Base-by-base conservation (phyloP, 2,888 invertebrate species). In the Cordylochernes scorpioides region DNA sequence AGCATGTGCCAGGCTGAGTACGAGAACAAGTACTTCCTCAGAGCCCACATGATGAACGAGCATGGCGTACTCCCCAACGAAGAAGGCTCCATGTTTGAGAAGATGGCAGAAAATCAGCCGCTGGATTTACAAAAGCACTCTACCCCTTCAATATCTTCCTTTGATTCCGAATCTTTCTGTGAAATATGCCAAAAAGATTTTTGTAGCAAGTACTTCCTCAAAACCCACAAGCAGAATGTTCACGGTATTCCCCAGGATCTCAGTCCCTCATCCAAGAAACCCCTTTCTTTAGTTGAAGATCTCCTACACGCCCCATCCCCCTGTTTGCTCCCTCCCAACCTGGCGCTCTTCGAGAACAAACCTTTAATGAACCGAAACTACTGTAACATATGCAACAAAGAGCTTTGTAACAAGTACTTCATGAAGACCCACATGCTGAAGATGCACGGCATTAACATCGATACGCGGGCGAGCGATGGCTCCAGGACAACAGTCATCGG, bases 361-460 rank as follows among this genome's bases (percentile, higher is more conserved):
- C n/a, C 13, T 41, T 41, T 6, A n/a, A n/a, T n/a, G n/a, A 45
- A 50, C 16, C 46, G 53, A 37, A 80, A 80, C 48, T 84, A 82
- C 53, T 91, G 91, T 52, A 86, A 86, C 52, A 84, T 91, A 39
- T 91, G 91, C 57, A 88, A 91, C 60, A 91, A 91, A 56, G 88
- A 94, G 57, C 60, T 97, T 44, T 97, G 94, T 61, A 97, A 97
- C 60, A 97, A 97, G 55, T 97, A 97, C 53, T 97, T 97, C 56
- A 80, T 97, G 73, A 84, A 91, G 53, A 94, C 91, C 2, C 97
- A 97, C 59, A 91, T 91, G 82, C 73, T 86, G 50, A 71, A 88
- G 51, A 91, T 97, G 80, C 97, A 84, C 54, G 82, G 82, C 25
- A 84, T 84, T 45, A 78, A 80, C 50, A 71, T 84, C 28, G 80